Base-by-base conservation (phyloP, 2,888 invertebrate genomes). In the Drosophila paranaensis region DNA sequence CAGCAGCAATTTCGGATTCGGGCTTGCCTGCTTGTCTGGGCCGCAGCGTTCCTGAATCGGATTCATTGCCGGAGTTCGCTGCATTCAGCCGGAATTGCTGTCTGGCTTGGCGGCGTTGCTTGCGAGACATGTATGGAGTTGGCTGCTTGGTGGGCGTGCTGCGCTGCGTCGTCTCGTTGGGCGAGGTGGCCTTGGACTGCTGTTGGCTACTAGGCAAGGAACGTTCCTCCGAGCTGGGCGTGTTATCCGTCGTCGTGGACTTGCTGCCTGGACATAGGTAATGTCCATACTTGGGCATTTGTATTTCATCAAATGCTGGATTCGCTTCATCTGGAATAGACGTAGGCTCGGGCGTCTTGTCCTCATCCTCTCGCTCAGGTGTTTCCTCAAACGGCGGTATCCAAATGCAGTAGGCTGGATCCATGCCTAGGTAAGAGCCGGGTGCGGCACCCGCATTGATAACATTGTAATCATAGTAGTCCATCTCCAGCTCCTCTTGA, bases 381-480 rank as follows among this genome's bases (percentile, higher is more conserved):
- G 97, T 97, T 45, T 95, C 96, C 81, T 96, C 96, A 27, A 96
- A 93, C 0, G 97, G 97, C 8, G 97, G 97, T 77, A 97, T 97
- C 97, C 97, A 97, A 0, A 97, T 96, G 51, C 97, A 93, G 91
- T 97, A 97, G 0, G 97, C 97, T 1, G 97, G 97, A 92, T 97
- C 97, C 97, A 97, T 97, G 54, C 97, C 97, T 65, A 97, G 93
- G 89, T 97, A 97, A 0, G 97, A 97, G 25, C 97, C 97, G 2
- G 97, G 97, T 14, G 96, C 97, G 10, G 96, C 96, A 70, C 96
- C 96, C 1, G 95, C 95, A 90, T 97, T 97, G 56, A 96, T 95
- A 9, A 97, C 97, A 93, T 97, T 97, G 87, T 97, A 97, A 90
- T 97, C 97, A 90, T 97, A 97, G 89, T 97, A 97, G 91, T 97